Base-by-base conservation (phyloP, 2,797 vertebrate species). In the Periparus ater region DNA sequence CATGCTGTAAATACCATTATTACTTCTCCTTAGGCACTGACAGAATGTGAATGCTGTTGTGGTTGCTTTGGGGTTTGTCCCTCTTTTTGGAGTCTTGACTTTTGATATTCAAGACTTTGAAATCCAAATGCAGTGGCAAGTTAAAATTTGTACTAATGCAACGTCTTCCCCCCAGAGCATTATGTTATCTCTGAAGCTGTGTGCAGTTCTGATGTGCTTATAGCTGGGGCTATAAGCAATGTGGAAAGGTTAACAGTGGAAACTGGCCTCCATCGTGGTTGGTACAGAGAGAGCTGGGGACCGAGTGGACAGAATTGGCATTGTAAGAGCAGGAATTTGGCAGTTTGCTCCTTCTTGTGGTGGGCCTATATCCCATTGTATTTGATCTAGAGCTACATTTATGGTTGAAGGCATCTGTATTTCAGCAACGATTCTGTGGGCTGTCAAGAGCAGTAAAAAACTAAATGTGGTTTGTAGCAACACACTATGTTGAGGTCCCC, bases 221-320 rank as follows among this genome's bases (percentile, higher is more conserved):
- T 45, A 9, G 8, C 5, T 0, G 0, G 42, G 53, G 27, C 73
- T 71, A 0, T 65, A 14, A 14, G 54, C 45, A 67, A 32, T 2
- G 0, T 58, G 38, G 62, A 51, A 58, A 15, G 67, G 30, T 51
- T 47, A 40, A 15, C 38, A 50, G n/a, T 65, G 78, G 78, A 80
- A 87, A 62, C 20, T 55, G 80, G n/a, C 36, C 40, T 62, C n/a
- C 0, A 1, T 58, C 17, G 2, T 68, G 34, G 10, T 58, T 82
- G 51, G 32, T 54, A n/a, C 6, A 40, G 38, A 8, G 51, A 72
- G 25, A 62, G 21, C 0, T 76, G 63, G 21, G n/a, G n/a, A 50
- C 72, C 72, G 65, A n/a, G 21, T 73, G n/a, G 19, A 29, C 50
- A 72, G 66, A 85, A 53, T 30, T 78, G 62, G 21, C 2, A 2